Conservation (phyloP, 2,797 vertebrate species). For the Danio aesculapii region DNA sequence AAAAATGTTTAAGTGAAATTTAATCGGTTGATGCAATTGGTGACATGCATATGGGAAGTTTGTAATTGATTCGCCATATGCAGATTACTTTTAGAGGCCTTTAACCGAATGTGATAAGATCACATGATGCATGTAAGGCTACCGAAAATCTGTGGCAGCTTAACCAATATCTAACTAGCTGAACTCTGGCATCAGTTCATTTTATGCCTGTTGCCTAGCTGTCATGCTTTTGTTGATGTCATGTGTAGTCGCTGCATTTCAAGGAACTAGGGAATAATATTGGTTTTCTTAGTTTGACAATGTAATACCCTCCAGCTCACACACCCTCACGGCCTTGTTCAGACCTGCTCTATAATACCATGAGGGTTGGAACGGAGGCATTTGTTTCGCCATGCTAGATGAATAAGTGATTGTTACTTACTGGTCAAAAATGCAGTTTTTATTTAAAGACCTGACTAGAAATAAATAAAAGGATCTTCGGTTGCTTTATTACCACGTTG, state of each 20-base stretch:
- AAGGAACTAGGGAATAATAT: background rate
- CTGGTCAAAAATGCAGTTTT: background rate
- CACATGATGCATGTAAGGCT: too few relatives aligned
- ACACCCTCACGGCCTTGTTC: constrained; percentile 52
- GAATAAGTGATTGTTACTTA: constrained; percentile 5
- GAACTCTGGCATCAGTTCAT: background rate
- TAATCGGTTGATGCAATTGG: too few relatives aligned
- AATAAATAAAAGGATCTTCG: background rate
- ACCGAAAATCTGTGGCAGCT: too few relatives aligned
- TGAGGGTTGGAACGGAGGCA: background rate
- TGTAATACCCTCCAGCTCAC: background rate
- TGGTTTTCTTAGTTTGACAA: background rate
- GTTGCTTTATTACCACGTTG: background rate
- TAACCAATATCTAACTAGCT: too few relatives aligned
- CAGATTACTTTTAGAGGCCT: too few relatives aligned
- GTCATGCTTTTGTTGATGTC: background rate
- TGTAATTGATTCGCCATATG: too few relatives aligned
- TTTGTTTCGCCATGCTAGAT: background rate
- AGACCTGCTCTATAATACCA: constrained; percentile 52
- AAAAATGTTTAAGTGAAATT: too few relatives aligned
- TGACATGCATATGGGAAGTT: too few relatives aligned
- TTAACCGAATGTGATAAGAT: too few relatives aligned
- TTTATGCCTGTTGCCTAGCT: background rate
- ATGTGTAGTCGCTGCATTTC: background rate
- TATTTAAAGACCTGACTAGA: background rate